Percentiles rank a stretch among this genome's conserved stretches.
phyloP scores from a whole-genome alignment of 1,140 invertebrate species.

The Gryon sp. region DNA sequence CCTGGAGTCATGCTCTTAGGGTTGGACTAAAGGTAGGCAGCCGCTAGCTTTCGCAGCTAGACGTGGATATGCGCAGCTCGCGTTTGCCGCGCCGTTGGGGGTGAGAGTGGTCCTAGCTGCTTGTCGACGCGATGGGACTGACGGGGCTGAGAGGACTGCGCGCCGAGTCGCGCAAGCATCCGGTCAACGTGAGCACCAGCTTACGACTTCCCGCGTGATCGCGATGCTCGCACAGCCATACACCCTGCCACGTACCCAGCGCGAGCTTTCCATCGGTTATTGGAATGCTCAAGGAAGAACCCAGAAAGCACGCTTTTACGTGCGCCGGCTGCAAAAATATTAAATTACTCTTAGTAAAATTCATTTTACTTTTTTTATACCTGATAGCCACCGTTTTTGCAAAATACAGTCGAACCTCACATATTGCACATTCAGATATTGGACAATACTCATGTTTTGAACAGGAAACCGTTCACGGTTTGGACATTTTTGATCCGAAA shows the following conservation, averaged over 20 bases:
- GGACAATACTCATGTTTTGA: too few relatives aligned
- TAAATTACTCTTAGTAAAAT: constrained; percentile 58
- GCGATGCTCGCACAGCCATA: constrained; percentile 98
- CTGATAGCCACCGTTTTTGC: too few relatives aligned
- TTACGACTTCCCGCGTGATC: constrained; percentile 96
- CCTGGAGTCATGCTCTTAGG: constrained; percentile 69
- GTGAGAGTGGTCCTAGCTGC: constrained; percentile 87
- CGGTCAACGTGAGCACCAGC: constrained; percentile 93
- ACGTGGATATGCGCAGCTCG: constrained; percentile 76
- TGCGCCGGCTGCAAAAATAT: constrained; percentile 91
- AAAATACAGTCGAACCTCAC: too few relatives aligned
- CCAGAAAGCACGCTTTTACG: constrained; percentile 97
- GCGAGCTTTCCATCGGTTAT: constrained; percentile 97
- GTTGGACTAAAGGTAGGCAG: constrained; percentile 71
- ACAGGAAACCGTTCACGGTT: too few relatives aligned
- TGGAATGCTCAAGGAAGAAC: constrained; percentile 96
- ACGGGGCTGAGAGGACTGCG: constrained; percentile 90
- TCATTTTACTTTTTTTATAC: constrained; percentile 2
- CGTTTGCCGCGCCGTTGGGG: constrained; percentile 77
- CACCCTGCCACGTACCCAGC: constrained; percentile 97
- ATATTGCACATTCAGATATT: too few relatives aligned
- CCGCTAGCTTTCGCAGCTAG: constrained; percentile 78
- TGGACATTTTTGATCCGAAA: too few relatives aligned
- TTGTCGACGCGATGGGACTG: constrained; percentile 91
- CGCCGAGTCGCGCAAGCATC: constrained; percentile 89